Evolutionary conservation across 2,797 vertebrate species (phyloP).

Genomic region (Podargus strigoides): DNA sequence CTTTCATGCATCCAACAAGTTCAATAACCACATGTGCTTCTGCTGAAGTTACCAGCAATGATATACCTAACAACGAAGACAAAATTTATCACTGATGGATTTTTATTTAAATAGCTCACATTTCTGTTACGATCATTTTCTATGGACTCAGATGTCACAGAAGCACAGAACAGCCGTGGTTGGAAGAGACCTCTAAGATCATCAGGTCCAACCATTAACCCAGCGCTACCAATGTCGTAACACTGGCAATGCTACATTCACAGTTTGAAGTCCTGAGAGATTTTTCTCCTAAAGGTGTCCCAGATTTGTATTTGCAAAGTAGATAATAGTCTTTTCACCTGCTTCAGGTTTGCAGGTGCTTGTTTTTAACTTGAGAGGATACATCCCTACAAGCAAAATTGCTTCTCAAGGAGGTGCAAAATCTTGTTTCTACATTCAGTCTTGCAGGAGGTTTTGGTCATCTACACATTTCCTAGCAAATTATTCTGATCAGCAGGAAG

Average conservation of each 20-base stretch:
- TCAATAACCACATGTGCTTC: neutral
- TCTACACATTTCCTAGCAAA: neutral
- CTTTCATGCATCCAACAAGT: neutral
- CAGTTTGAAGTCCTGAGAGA: neutral
- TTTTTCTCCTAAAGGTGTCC: neutral
- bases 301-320: neutral
- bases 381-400: neutral
- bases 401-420: neutral
- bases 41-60: neutral
- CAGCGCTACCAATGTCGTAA: no score
- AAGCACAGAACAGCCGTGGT: no score
- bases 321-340: neutral
- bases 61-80: neutral
- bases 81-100: neutral
- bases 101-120: neutral
- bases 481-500: conserved; percentile 11
- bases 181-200: no score
- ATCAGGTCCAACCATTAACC: no score
- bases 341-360: neutral
- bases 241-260: neutral
- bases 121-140: neutral
- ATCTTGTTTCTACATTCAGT: neutral
- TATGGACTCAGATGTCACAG: neutral
- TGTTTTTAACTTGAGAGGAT: neutral
- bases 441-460: neutral